Base-by-base conservation (phyloP, 1,140 invertebrate genomes). In the Semibalanus balanoides region DNA sequence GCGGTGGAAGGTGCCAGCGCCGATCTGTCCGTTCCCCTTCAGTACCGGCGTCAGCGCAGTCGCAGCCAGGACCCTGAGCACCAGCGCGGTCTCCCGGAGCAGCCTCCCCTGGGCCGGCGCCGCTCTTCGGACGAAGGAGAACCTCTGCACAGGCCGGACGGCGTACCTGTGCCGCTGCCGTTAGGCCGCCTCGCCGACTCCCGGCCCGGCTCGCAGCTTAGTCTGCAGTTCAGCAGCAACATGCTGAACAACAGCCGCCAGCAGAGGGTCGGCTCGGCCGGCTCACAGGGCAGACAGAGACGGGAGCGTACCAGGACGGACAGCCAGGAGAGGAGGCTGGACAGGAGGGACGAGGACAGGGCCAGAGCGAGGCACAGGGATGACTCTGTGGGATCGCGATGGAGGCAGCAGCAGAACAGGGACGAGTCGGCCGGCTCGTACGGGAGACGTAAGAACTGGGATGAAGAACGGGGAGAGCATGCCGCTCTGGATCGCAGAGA, bases 61-160 rank as follows among this genome's bases (percentile, higher is more conserved):
- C 51, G 51, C 51, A 64, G 51, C 22, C 14, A 64, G 51, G 51
- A 64, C 17, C 35, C 35, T 40, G 35, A 64, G 51, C 22, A 25
- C 1, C 51, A 64, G 11, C 11, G 51, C 51, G 14, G 22, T 7
- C 14, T 19, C 35, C 5, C 17, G 35, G 35, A 40, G 17, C 35
- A 40, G 17, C 35, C 35, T 17, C 35, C 35, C 35, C 35, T 74
- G 17, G 76, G 76, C 74, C 75, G 78, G 74, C 76, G 70, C 43
- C 76, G 78, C 30, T 78, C 78, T 25, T 69, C 77, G 31, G 75
- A 76, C 73, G 70, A 75, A 51, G 31, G 76, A 70, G 78, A 78
- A 70, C 75, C 78, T 1, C 14, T 19, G n/a, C 31, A 27, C 31
- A 76, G 74, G 28, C 70, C 75, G 74, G 76, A 78, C 35, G 76